These are phyloP conservation scores for Strigops habroptila DNA, from an alignment of 2,113 vertebrate species.

Conservation along the genomic window DNA sequence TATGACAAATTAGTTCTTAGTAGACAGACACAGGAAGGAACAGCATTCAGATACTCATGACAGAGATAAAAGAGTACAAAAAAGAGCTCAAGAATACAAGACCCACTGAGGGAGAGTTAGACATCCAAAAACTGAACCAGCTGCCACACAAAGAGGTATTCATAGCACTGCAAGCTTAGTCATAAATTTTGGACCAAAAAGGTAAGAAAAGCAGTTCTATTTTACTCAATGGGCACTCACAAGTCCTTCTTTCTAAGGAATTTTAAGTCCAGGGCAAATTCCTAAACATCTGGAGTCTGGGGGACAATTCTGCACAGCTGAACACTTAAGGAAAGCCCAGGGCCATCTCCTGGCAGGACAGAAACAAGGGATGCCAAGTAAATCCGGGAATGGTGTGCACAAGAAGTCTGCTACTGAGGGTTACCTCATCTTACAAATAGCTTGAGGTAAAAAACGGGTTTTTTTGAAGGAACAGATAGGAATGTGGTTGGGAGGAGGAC, in stretches of 20 bases:
- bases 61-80: neutral
- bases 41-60: neutral
- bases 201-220: neutral
- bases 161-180: neutral
- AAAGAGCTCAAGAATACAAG: neutral
- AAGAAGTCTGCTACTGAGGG: neutral
- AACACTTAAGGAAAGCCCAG: neutral
- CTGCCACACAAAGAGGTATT: neutral
- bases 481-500: neutral
- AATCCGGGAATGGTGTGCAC: accelerated
- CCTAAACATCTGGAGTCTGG: neutral
- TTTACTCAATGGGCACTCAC: neutral
- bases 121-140: neutral
- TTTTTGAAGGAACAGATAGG: neutral
- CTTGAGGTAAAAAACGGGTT: neutral
- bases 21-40: neutral
- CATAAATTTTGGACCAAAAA: neutral
- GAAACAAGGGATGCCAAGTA: neutral
- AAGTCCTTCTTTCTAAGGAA: neutral
- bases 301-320: neutral
- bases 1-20: neutral
- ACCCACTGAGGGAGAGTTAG: neutral
- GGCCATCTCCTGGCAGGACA: neutral
- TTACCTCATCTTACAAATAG: neutral
- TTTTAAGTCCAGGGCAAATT: neutral